Conservation (phyloP, 2,113 vertebrate genomes). For the Sciurus niger region DNA sequence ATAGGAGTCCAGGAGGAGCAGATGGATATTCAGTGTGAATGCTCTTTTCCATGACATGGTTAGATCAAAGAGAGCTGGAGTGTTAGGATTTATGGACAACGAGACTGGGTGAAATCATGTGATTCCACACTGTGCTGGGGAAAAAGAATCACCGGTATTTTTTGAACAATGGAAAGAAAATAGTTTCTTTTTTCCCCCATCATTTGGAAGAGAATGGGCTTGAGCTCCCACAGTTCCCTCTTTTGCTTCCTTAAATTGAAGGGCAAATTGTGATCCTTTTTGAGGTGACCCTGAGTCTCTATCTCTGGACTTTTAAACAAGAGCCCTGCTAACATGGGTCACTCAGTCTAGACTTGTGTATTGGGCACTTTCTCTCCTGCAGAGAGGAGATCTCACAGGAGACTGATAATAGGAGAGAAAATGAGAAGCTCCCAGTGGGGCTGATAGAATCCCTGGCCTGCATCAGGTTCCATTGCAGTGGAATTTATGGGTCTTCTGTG, state of each 20-base stretch:
- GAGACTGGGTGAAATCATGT: background rate
- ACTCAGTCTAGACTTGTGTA: background rate
- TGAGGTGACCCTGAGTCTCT: background rate
- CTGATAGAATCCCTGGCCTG: background rate
- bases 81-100: background rate
- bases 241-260: background rate
- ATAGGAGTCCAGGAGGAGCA: background rate
- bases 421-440: too few species aligned
- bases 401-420: background rate
- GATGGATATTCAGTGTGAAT: background rate
- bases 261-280: background rate
- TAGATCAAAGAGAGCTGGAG: slow-evolving; percentile 15
- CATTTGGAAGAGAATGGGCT: background rate
- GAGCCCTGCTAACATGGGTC: background rate
- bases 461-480: background rate
- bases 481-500: background rate
- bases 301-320: background rate
- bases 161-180: background rate
- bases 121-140: background rate
- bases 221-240: background rate
- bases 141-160: background rate
- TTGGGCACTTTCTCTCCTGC: background rate
- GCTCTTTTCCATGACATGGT: background rate
- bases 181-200: background rate
- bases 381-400: background rate